Evolutionary conservation across 2,797 vertebrate genomes (phyloP).

Genomic region (Adrianichthys oophorus): DNA sequence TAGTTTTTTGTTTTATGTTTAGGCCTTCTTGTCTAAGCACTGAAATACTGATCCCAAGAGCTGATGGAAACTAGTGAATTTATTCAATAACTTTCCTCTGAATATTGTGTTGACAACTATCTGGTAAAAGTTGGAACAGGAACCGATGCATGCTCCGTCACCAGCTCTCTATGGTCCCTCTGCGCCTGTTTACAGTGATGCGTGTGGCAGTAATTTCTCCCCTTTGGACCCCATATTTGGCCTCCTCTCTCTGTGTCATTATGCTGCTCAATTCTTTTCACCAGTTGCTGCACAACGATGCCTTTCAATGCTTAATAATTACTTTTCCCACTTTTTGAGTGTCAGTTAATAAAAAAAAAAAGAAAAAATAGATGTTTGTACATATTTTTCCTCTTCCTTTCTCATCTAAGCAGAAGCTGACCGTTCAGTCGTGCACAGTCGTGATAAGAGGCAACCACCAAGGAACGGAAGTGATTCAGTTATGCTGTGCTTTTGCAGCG

Average conservation of each 20-base stretch:
- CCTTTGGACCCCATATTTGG: constrained; percentile 38
- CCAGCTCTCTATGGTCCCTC: constrained; percentile 36
- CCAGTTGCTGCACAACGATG: constrained; percentile 19
- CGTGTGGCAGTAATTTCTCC: constrained; percentile 44
- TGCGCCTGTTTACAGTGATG: constrained; percentile 48
- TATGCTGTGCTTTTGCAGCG: constrained; percentile 54
- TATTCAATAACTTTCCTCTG: constrained; percentile 20
- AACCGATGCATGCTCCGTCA: constrained; percentile 24
- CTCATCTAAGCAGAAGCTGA: constrained; percentile 43
- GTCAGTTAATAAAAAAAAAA: constrained; percentile 32
- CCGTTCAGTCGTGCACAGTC: constrained; percentile 50
- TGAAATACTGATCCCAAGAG: background rate
- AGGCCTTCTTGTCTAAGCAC: constrained; percentile 3
- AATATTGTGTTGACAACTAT: constrained; percentile 19
- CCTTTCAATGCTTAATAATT: constrained; percentile 8
- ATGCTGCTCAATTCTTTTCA: constrained; percentile 33
- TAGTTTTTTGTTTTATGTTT: constrained; percentile 10
- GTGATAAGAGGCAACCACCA: constrained; percentile 67
- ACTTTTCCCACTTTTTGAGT: constrained; percentile 27
- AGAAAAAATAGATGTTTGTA: constrained; percentile 3
- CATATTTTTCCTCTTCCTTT: constrained; percentile 45
- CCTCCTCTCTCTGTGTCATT: constrained; percentile 42
- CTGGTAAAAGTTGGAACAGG: constrained; percentile 21
- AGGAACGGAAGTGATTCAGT: constrained; percentile 73
- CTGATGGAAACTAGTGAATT: constrained; percentile 1